These are phyloP conservation scores for Eufriesea mexicana DNA, from an alignment of 1,140 invertebrate species.

Conservation along the genomic window DNA sequence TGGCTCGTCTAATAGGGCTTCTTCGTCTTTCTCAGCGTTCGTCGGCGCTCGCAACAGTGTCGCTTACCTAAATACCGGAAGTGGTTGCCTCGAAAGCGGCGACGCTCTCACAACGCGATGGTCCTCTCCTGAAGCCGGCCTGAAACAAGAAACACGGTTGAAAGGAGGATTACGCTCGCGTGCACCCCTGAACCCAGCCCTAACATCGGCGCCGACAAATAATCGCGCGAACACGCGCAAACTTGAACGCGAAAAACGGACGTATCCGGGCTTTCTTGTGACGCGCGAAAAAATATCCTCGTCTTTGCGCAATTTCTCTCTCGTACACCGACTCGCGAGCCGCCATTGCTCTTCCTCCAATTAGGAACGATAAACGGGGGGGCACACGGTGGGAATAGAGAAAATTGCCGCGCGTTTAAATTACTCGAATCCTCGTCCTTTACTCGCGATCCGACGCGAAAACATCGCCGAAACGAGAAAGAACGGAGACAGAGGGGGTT, in stretches of 20 bases:
- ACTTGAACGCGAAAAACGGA: slow-evolving; percentile 29
- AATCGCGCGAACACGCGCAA: neutral
- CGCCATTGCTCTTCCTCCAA: too few species aligned
- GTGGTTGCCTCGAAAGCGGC: slow-evolving; percentile 61
- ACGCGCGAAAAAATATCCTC: neutral
- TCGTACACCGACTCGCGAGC: too few species aligned
- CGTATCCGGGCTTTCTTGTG: too few species aligned
- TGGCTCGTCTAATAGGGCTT: slow-evolving; percentile 42
- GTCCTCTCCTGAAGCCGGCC: slow-evolving; percentile 49
- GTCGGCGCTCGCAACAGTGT: slow-evolving; percentile 25
- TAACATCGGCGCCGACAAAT: neutral
- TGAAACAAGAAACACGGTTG: slow-evolving; percentile 61
- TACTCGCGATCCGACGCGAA: slow-evolving; percentile 7
- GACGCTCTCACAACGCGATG: slow-evolving; percentile 41
- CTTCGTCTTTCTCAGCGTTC: slow-evolving; percentile 42
- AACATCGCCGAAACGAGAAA: neutral
- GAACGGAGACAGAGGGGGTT: neutral
- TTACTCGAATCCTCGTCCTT: neutral
- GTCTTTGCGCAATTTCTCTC: neutral
- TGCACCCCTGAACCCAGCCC: neutral
- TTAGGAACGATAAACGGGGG: neutral
- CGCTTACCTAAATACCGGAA: slow-evolving; percentile 73
- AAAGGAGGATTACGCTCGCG: slow-evolving; percentile 52
- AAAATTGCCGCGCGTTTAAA: too few species aligned
- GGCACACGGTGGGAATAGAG: too few species aligned